Conservation (phyloP, 2,113 vertebrate species). For the Melanocharis versteri region DNA sequence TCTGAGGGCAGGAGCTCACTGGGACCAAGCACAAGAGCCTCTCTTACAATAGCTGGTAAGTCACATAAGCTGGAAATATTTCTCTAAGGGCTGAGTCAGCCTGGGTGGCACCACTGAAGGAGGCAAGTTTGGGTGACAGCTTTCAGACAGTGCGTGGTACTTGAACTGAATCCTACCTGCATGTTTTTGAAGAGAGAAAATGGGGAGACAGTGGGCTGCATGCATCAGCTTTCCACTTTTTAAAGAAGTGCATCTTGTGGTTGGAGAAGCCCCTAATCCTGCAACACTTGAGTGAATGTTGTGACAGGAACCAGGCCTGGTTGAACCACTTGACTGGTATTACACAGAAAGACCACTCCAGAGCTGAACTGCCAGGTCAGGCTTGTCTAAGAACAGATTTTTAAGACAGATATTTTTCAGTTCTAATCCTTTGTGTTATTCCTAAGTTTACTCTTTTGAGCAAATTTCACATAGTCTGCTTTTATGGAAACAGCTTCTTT, state of each 20-base stretch:
- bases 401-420: not conserved
- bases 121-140: not conserved
- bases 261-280: not conserved
- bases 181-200: not conserved
- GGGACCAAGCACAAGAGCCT: not conserved
- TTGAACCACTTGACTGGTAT: not conserved
- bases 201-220: not conserved
- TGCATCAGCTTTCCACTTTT: not conserved
- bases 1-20: not conserved
- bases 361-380: not conserved
- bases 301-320: not conserved
- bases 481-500: slow-evolving; percentile 22
- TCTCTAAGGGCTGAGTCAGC: not conserved
- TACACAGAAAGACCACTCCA: not conserved
- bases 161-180: not conserved
- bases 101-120: not conserved
- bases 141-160: not conserved
- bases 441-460: not conserved
- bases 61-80: not conserved
- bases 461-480: not conserved
- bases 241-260: not conserved
- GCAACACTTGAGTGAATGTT: not conserved
- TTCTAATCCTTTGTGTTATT: not conserved
- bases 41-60: not conserved
- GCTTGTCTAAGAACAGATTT: not conserved